Conservation (phyloP, 2,797 vertebrate genomes). For the Zenarchopterus dispar region DNA sequence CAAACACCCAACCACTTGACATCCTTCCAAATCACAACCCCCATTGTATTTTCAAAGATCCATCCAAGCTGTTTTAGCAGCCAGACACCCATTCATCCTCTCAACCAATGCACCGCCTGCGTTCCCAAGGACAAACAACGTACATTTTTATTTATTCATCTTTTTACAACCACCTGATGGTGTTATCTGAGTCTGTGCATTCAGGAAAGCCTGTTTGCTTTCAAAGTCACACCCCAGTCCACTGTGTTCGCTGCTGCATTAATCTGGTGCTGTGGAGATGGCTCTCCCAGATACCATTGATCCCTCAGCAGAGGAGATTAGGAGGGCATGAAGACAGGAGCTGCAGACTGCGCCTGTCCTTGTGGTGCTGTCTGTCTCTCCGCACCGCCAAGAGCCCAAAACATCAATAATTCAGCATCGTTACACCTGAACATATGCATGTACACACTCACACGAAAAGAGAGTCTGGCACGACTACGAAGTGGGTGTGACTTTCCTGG, state of each 20-base stretch:
- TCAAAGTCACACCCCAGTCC: conserved; percentile 60
- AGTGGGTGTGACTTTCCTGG: conserved; percentile 69
- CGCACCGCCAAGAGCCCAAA: conserved; percentile 47
- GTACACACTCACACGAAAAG: conserved; percentile 5
- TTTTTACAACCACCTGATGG: conserved; percentile 28
- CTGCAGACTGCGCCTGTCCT: conserved; percentile 61
- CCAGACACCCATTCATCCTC: conserved; percentile 33
- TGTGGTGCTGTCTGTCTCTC: conserved; percentile 41
- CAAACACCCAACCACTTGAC: conserved; percentile 10
- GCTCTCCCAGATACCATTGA: conserved; percentile 74
- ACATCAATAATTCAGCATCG: conserved; percentile 79
- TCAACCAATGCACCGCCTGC: conserved; percentile 17
- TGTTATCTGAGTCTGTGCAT: conserved; percentile 48
- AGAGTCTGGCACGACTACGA: conserved; percentile 45
- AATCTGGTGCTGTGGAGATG: conserved; percentile 69
- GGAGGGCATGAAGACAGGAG: conserved; percentile 59
- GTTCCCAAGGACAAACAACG: conserved; percentile 60
- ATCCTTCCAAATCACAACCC: conserved; percentile 13
- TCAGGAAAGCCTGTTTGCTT: conserved; percentile 61
- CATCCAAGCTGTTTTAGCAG: conserved; percentile 17
- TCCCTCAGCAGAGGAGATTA: conserved; percentile 70
- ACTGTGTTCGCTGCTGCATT: conserved; percentile 61
- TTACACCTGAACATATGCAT: conserved; percentile 56
- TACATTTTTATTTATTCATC: conserved; percentile 54
- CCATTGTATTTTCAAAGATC: conserved; percentile 30